Percentiles rank a stretch among this genome's conserved stretches.
phyloP scores from a whole-genome alignment of 1,140 invertebrate species.

The Heterodera carotae region DNA sequence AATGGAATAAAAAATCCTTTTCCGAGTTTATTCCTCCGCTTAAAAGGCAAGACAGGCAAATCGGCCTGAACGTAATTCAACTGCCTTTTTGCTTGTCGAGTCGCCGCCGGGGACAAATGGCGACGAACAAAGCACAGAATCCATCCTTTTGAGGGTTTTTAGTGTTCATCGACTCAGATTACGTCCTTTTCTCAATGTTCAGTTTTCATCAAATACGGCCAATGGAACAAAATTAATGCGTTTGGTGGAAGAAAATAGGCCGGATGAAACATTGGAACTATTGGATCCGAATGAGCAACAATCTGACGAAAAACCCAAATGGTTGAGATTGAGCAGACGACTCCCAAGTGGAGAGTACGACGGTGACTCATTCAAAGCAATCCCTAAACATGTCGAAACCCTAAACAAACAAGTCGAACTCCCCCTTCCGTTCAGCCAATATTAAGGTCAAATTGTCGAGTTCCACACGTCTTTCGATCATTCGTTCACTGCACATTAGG shows the following conservation, averaged over 20 bases:
- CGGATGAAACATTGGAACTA: neutral
- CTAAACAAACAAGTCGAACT: too few relatives aligned
- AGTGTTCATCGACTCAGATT: neutral
- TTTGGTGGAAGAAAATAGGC: neutral
- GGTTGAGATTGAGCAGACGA: neutral
- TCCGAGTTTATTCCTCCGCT: neutral
- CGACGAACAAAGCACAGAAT: neutral
- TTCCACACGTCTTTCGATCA: neutral
- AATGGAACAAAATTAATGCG: neutral
- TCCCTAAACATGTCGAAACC: neutral
- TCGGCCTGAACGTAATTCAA: slow-evolving; percentile 15
- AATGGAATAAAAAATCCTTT: neutral
- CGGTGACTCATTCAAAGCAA: neutral
- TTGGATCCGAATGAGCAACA: too few relatives aligned
- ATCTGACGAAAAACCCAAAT: neutral
- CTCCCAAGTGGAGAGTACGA: neutral
- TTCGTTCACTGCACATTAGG: neutral
- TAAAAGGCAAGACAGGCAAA: slow-evolving; percentile 23
- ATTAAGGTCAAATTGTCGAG: neutral
- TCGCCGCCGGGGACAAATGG: neutral
- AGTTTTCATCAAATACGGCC: neutral
- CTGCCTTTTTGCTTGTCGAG: slow-evolving; percentile 4
- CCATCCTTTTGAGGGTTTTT: neutral
- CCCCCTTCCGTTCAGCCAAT: neutral
- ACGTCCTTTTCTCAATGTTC: neutral